Percentiles rank a stretch among this genome's conserved stretches.
Conservation (phyloP, 2,113 vertebrate genomes). For the Apeltes quadracus region DNA sequence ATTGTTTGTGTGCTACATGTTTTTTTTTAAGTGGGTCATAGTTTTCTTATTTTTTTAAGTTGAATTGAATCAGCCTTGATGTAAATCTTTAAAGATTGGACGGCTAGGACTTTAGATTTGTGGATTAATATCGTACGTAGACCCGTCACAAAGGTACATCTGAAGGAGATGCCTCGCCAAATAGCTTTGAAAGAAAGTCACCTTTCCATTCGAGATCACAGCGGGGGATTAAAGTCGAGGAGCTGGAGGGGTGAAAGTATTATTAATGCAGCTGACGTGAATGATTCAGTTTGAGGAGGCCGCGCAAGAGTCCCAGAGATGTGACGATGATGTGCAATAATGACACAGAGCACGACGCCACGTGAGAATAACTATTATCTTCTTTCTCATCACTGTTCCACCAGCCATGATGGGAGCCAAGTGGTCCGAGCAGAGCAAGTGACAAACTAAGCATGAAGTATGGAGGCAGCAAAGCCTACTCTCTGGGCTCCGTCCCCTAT, state of each 20-base stretch:
- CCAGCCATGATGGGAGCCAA: conserved; percentile 12
- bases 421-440: not conserved
- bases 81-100: not conserved
- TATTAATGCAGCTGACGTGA: not conserved
- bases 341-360: not conserved
- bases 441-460: not conserved
- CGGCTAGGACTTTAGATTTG: not conserved
- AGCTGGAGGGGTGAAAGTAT: not conserved
- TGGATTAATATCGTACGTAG: not conserved
- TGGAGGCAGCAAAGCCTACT: not conserved
- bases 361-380: not conserved
- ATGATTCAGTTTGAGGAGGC: not conserved
- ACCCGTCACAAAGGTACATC: not conserved
- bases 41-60: not conserved
- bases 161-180: not conserved
- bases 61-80: not conserved
- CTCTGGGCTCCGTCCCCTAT: not conserved
- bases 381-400: not conserved
- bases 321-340: not conserved
- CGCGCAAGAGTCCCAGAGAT: not conserved
- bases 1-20: not conserved
- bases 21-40: not conserved
- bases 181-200: not conserved
- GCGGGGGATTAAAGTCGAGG: not conserved
- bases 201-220: not conserved